phyloP scores from a whole-genome alignment of 2,888 invertebrate species.

The Netelia melanura region DNA sequence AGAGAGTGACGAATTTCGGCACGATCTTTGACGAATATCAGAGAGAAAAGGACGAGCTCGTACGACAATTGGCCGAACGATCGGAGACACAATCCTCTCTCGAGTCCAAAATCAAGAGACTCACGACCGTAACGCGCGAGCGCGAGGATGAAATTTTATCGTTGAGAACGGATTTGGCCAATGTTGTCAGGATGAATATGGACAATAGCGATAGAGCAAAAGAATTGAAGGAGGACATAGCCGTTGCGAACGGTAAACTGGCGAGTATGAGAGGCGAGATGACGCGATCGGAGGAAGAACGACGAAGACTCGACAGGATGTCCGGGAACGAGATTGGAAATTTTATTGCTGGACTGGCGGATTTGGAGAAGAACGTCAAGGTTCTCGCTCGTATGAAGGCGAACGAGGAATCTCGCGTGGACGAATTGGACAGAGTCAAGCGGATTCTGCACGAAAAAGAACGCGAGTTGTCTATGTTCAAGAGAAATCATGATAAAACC shows the following conservation, averaged over 20 bases:
- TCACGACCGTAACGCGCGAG: conserved; percentile 70
- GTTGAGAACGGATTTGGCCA: conserved; percentile 70
- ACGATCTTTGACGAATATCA: conserved; percentile 67
- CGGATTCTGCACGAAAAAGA: conserved; percentile 73
- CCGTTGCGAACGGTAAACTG: conserved; percentile 70
- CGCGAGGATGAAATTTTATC: conserved; percentile 73
- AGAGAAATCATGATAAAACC: conserved; percentile 74
- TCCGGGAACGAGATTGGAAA: conserved; percentile 72
- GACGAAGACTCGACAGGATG: conserved; percentile 72
- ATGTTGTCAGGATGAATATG: conserved; percentile 68
- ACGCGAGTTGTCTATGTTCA: conserved; percentile 74
- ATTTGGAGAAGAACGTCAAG: conserved; percentile 74
- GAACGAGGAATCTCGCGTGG: conserved; percentile 68
- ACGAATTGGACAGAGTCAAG: conserved; percentile 74
- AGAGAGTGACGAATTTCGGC: conserved; percentile 74
- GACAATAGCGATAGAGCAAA: conserved; percentile 72
- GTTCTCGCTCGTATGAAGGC: conserved; percentile 73
- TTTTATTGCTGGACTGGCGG: conserved; percentile 70
- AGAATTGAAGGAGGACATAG: conserved; percentile 73
- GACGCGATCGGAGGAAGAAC: conserved; percentile 71
- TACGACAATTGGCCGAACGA: conserved; percentile 69
- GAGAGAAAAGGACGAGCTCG: conserved; percentile 72
- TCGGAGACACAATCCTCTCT: conserved; percentile 71
- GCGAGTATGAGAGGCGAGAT: conserved; percentile 71
- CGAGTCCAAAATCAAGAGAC: conserved; percentile 71